Evolutionary conservation across 2,888 invertebrate species (phyloP), one percentile per base, ranked within the genome.

Genomic region (Nomada lathburiana): DNA sequence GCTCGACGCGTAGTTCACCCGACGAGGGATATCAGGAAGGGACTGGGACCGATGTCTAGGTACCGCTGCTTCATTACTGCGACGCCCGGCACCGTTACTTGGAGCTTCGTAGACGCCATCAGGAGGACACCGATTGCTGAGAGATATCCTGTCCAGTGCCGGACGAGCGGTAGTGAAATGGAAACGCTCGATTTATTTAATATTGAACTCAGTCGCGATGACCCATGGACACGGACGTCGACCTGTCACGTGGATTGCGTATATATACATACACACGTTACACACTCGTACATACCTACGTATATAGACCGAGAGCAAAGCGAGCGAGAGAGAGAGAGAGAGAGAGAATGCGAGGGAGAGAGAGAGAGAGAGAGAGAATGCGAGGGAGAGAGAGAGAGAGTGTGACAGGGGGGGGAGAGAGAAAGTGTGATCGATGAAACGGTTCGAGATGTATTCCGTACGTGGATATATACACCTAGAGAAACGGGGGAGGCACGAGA

Each of bases 21-120:
- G 98, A 98, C 92, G 98, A 98, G 94, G 97, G 98, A 83, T 98
- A 98, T 94, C 98, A 98, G 94, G 98, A 98, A 94, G 98, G 98
- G 91, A 97, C 98, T 94, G 98, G 98, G 88, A 98, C 98, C 88
- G 98, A 98, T 94, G 98, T 98, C 94, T 98, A 97, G 95, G 93
- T 92, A 88, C 91, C 92, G 91, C 88, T 92, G 83, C 92, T 93
- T 92, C 93, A 92, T 92, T 92, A 93, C 91, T 91, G 91, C 89
- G 91, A 92, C 86, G 91, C 91, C 90, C 92, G 92, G 90, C 91
- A 91, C 89, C 90, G 92, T 84, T 91, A 90, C 82, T 86, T 92
- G 86, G 92, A 92, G 87, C 88, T 92, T 18, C 91, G 91, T 78
- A 88, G 92, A 84, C 89, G 92, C 68, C 92, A 92, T 80, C 92